phyloP scores from a whole-genome alignment of 2,797 vertebrate species.

The Potorous gilbertii region DNA sequence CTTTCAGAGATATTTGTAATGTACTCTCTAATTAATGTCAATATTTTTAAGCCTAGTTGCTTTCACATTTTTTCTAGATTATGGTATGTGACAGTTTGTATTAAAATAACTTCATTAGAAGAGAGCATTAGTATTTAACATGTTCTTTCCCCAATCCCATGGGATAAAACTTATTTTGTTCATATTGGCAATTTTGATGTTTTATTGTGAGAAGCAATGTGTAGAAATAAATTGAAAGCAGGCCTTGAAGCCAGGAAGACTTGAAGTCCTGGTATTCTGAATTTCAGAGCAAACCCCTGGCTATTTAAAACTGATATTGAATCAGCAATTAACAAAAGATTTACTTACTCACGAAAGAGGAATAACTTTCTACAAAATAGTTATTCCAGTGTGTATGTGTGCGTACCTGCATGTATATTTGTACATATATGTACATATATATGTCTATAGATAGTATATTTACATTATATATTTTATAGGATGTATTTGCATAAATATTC shows the following conservation, averaged over 20 bases:
- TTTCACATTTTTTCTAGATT: neutral
- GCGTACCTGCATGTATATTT: neutral
- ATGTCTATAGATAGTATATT: neutral
- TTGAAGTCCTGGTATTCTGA: neutral
- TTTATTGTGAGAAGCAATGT: neutral
- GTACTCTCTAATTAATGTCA: neutral
- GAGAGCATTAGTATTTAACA: neutral
- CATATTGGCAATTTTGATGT: neutral
- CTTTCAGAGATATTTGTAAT: neutral
- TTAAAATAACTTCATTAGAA: neutral
- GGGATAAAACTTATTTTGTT: neutral
- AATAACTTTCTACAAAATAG: neutral
- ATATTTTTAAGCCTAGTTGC: neutral
- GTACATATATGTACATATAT: neutral
- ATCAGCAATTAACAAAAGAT: neutral
- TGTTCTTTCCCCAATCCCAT: no score
- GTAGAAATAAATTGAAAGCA: neutral
- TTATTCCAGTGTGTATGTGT: no score
- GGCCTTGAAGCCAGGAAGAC: neutral
- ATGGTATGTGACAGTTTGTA: fast-evolving
- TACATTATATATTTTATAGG: neutral
- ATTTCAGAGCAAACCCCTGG: neutral
- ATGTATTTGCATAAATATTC: neutral
- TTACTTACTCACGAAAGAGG: neutral
- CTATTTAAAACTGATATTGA: neutral